Percentiles rank a stretch among this genome's conserved stretches.
Evolutionary conservation across 1,140 invertebrate species (phyloP).

Genomic region (Cydia pomonella): DNA sequence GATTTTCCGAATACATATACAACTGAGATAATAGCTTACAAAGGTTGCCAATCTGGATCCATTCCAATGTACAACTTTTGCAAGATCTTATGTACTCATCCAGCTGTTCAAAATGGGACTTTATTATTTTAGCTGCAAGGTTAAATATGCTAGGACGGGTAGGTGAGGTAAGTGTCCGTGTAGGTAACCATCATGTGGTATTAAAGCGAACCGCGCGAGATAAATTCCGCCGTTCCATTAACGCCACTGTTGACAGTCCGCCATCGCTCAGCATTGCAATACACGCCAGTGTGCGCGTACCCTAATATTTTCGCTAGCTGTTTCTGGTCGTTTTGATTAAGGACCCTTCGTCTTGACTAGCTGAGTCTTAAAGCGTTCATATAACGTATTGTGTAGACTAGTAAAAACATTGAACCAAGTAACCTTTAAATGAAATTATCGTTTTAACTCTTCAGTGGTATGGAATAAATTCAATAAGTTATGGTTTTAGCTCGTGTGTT

Average conservation of each 20-base stretch:
- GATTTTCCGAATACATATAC: neutral
- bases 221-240: slow-evolving; percentile 23
- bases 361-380: neutral
- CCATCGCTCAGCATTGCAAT: slow-evolving; percentile 32
- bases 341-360: neutral
- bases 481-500: no score
- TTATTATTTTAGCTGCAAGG: neutral
- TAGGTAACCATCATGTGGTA: slow-evolving; percentile 24
- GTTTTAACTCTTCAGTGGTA: no score
- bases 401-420: no score
- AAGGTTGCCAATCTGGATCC: slow-evolving; percentile 18
- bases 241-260: slow-evolving; percentile 8
- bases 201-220: slow-evolving; percentile 24
- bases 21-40: slow-evolving; percentile 6
- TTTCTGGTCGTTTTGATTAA: slow-evolving; percentile 7
- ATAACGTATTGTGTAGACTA: neutral
- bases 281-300: slow-evolving; percentile 25
- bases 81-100: neutral
- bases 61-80: slow-evolving; percentile 4
- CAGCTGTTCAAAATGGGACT: neutral
- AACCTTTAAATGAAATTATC: no score
- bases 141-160: neutral
- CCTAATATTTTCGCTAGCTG: slow-evolving; percentile 20
- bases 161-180: slow-evolving; percentile 2
- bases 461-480: no score